A percentile compares a stretch with the other conserved stretches of the same genome.
Evolutionary conservation across 2,797 vertebrate species (phyloP).

Genomic region (Chelon auratus): DNA sequence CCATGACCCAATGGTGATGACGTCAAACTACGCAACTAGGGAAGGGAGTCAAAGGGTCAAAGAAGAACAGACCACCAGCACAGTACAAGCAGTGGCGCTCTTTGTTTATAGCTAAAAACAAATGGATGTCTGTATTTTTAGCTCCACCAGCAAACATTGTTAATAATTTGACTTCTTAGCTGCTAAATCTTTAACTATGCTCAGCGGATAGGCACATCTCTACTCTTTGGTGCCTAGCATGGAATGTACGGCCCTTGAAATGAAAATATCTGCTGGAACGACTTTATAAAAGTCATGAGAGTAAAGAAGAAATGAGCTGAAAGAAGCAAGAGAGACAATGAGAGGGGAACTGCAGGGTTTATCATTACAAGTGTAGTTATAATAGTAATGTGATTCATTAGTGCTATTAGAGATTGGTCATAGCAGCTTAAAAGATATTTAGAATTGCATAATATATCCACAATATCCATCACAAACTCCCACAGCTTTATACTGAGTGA

Average conservation of each 20-base stretch:
- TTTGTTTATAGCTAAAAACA: constrained; percentile 43
- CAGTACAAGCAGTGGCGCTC: constrained; percentile 19
- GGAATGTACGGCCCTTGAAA: background rate
- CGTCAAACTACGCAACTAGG: constrained; percentile 30
- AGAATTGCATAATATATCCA: background rate
- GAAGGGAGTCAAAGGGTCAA: constrained; percentile 22
- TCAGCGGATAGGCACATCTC: background rate
- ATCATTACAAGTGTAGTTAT: too few relatives aligned
- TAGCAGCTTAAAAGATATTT: constrained; percentile 4
- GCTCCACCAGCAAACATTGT: background rate
- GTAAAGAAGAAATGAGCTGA: constrained; percentile 3
- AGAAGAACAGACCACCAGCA: constrained; percentile 53
- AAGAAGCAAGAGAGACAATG: background rate
- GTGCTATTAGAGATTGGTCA: background rate
- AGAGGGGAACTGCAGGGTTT: background rate
- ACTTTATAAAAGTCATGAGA: background rate
- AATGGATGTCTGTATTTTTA: background rate
- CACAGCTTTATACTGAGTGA: background rate
- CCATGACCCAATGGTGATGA: constrained; percentile 10
- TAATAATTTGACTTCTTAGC: background rate
- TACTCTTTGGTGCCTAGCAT: background rate
- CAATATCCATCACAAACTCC: constrained; percentile 17
- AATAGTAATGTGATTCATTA: background rate
- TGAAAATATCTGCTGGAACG: background rate
- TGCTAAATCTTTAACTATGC: background rate